phyloP scores from a whole-genome alignment of 2,113 vertebrate species.

The Hemiprocne comata region DNA sequence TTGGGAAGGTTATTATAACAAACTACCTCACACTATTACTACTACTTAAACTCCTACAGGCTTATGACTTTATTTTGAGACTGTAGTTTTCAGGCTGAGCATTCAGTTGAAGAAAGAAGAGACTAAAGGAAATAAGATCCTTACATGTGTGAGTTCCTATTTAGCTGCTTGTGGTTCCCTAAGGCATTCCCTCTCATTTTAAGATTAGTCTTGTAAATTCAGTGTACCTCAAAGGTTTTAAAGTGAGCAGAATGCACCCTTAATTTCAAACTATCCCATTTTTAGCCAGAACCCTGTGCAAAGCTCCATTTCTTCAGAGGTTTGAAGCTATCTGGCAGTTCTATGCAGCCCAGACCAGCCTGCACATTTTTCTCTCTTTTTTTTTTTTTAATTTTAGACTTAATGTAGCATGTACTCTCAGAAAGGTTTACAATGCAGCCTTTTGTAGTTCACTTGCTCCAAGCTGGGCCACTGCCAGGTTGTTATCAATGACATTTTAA shows the following conservation, averaged over 20 bases:
- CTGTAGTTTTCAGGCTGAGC: not conserved
- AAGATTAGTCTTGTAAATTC: not conserved
- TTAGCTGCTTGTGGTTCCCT: not conserved
- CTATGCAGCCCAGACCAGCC: not conserved
- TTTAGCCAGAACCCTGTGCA: not conserved
- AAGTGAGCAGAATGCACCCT: not conserved
- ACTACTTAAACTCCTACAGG: not conserved
- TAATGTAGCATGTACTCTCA: slow-evolving; percentile 49
- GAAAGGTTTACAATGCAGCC: slow-evolving; percentile 54
- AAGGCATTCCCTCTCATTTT: not conserved
- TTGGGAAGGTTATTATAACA: not conserved
- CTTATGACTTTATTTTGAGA: not conserved
- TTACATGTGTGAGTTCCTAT: not conserved
- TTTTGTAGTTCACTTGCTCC: slow-evolving; percentile 63
- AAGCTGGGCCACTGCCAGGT: slow-evolving; percentile 60
- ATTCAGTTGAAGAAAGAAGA: not conserved
- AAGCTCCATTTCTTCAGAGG: not conserved
- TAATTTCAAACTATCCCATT: not conserved
- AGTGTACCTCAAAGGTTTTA: not conserved
- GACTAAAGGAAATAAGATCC: not conserved
- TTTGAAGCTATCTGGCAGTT: slow-evolving; percentile 26
- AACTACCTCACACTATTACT: not conserved
- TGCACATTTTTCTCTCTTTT: not conserved
- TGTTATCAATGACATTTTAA: slow-evolving; percentile 70
- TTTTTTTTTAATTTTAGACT: slow-evolving; percentile 31